Evolutionary conservation across 2,888 invertebrate genomes (phyloP).

Genomic region (Arrhopalites spinosus): DNA sequence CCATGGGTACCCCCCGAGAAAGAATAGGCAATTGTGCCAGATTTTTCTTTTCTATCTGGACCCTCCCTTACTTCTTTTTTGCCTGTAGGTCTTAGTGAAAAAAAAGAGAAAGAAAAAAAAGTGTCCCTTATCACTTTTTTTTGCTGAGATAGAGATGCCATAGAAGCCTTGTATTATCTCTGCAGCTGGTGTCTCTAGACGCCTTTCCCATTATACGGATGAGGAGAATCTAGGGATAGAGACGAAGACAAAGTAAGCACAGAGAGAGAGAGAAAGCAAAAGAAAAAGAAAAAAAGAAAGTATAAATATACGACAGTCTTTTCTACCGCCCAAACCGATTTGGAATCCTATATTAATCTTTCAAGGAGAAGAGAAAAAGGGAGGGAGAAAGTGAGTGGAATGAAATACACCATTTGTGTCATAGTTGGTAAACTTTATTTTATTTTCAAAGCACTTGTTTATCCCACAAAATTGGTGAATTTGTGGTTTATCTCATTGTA

Average conservation of each 20-base stretch:
- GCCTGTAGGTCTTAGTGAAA: not conserved
- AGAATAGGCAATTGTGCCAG: conserved; percentile 9
- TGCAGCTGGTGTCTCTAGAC: conserved; percentile 28
- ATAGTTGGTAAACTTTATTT: conserved; percentile 40
- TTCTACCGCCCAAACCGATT: conserved; percentile 19
- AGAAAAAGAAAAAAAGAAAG: not conserved
- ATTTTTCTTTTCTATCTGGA: not conserved
- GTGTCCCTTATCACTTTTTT: conserved; percentile 25
- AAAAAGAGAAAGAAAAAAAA: not conserved
- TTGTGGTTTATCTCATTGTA: not conserved
- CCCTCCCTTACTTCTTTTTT: not conserved
- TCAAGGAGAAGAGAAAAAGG: conserved; percentile 15
- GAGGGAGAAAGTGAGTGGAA: not conserved
- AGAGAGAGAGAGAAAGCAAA: not conserved
- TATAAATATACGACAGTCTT: conserved; percentile 9
- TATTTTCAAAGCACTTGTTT: conserved; percentile 27
- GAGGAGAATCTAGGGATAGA: conserved; percentile 3
- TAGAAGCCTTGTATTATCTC: not conserved
- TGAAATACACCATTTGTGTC: conserved; percentile 42
- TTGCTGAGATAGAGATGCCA: conserved; percentile 13
- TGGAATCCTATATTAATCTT: conserved; percentile 39
- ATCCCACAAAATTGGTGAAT: conserved; percentile 28
- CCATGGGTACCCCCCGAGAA: not conserved
- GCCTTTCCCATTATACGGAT: conserved; percentile 26
- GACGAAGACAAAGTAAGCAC: conserved; percentile 15